These are phyloP conservation scores for Apogon talboti DNA, from an alignment of 2,797 vertebrate genomes.

Conservation along the genomic window DNA sequence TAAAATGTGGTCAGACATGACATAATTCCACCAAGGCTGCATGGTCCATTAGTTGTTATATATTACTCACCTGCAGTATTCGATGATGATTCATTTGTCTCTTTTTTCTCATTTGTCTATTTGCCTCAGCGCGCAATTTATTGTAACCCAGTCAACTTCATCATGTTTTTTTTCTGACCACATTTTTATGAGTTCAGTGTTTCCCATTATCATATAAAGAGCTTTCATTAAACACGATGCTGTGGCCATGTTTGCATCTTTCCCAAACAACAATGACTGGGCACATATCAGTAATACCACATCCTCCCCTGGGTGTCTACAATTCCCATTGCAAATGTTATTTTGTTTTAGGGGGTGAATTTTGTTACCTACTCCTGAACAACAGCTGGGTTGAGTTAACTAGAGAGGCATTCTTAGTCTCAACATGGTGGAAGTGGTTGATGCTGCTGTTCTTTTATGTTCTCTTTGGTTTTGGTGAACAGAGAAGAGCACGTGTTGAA, in stretches of 20 bases:
- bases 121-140: conserved; percentile 20
- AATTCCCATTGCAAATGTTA: conserved; percentile 57
- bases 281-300: conserved; percentile 61
- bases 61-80: conserved; percentile 20
- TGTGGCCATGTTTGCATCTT: conserved; percentile 67
- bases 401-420: conserved; percentile 44
- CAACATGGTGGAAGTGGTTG: conserved; percentile 52
- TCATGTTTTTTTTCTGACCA: conserved; percentile 38
- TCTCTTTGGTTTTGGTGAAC: conserved; percentile 53
- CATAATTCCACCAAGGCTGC: background rate
- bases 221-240: conserved; percentile 54
- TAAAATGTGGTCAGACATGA: background rate
- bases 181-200: conserved; percentile 59
- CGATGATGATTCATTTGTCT: conserved; percentile 3
- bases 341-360: conserved; percentile 60
- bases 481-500: conserved; percentile 42
- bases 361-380: conserved; percentile 61
- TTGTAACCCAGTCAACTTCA: conserved; percentile 41
- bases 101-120: conserved; percentile 10
- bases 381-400: conserved; percentile 74
- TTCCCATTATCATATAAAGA: conserved; percentile 57
- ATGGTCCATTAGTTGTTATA: background rate
- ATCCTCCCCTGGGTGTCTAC: conserved; percentile 59
- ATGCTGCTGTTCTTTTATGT: conserved; percentile 62
- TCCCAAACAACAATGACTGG: conserved; percentile 65